Conservation (phyloP, 2,113 vertebrate species). For the Ceyx cyanopectus region DNA sequence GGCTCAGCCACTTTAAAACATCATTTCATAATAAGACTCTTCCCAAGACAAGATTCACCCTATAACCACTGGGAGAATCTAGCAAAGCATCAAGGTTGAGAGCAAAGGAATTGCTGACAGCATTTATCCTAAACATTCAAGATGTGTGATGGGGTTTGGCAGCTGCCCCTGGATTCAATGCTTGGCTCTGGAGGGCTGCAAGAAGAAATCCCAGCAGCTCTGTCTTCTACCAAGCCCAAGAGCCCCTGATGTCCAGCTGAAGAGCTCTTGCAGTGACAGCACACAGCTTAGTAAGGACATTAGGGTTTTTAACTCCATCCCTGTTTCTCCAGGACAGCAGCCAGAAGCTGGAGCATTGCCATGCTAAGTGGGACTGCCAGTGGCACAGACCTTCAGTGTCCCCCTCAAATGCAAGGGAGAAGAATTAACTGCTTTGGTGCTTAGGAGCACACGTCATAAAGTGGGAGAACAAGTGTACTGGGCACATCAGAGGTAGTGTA, state of each 20-base stretch:
- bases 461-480: not conserved
- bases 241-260: not conserved
- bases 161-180: not conserved
- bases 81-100: not conserved
- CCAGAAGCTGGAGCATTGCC: not conserved
- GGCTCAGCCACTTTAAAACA: not conserved
- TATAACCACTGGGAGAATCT: not conserved
- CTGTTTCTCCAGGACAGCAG: not conserved
- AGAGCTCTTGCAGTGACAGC: not conserved
- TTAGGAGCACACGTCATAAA: not conserved
- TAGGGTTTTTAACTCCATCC: not conserved
- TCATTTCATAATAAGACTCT: not conserved
- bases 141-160: not conserved
- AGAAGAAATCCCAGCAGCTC: not conserved
- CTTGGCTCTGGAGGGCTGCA: not conserved
- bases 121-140: accelerated
- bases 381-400: not conserved
- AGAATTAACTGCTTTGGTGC: not conserved
- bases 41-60: not conserved
- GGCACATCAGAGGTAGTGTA: not conserved
- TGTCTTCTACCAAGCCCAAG: not conserved
- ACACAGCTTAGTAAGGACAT: not conserved
- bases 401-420: not conserved
- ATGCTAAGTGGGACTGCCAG: not conserved
- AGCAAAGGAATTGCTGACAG: not conserved